Conservation (phyloP, 64 coral and sea anemone species). For the Montipora capricornis region DNA sequence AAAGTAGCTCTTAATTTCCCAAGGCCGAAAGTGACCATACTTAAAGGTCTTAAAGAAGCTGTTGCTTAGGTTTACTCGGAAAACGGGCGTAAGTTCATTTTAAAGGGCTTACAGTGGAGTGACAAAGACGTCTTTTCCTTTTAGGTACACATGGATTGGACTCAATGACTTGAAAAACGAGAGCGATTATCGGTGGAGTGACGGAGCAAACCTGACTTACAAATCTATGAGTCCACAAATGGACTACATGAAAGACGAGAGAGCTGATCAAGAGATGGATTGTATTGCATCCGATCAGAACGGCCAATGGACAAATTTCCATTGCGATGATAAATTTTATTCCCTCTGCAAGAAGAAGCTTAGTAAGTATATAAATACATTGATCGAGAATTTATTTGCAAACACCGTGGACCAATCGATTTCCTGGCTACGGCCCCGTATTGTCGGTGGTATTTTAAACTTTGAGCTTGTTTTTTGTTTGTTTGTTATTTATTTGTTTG, state of each 20-base stretch:
- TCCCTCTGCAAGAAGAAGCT: constrained; percentile 88
- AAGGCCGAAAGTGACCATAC: no score
- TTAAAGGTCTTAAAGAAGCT: no score
- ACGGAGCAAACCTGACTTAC: constrained; percentile 48
- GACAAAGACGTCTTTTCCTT: not conserved
- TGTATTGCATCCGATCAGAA: constrained; percentile 77
- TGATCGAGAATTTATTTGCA: no score
- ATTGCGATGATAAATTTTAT: constrained; percentile 91
- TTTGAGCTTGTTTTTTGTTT: no score
- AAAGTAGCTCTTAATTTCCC: no score
- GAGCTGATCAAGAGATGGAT: constrained; percentile 68
- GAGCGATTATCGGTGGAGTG: constrained; percentile 81
- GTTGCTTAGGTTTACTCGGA: no score
- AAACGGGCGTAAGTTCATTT: not conserved
- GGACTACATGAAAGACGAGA: constrained; percentile 76
- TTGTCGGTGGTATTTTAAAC: no score
- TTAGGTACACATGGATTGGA: constrained; percentile 86
- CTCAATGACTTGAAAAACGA: constrained; percentile 83
- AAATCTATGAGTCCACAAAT: constrained; percentile 83
- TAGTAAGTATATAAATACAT: constrained; percentile 53
- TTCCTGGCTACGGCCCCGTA: no score
- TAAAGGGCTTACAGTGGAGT: not conserved
- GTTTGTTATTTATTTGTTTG: no score
- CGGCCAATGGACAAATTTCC: constrained; percentile 93
- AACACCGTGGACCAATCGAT: no score